Conservation (phyloP, 37 sponge, comb jelly and placozoan species). For the Oopsacas minuta region DNA sequence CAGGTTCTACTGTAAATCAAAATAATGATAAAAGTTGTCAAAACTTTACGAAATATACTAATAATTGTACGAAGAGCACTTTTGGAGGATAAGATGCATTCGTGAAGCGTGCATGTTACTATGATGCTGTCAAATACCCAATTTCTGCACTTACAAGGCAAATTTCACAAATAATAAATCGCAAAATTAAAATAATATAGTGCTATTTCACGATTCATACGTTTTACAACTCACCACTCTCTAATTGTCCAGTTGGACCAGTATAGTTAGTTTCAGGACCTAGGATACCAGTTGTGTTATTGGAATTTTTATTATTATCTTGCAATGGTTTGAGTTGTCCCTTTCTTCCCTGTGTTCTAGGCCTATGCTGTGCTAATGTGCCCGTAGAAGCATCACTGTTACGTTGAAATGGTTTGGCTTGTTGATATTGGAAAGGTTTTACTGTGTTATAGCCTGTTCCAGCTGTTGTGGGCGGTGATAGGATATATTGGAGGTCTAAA, state of each 20-base stretch:
- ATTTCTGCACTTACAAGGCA: too few relatives aligned
- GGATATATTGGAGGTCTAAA: background rate
- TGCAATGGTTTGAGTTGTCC: background rate
- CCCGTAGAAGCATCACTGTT: background rate
- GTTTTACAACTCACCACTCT: background rate
- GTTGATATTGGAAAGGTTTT: slow-evolving; percentile 13
- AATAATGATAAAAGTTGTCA: too few relatives aligned
- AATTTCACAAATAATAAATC: too few relatives aligned
- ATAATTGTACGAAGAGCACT: too few relatives aligned
- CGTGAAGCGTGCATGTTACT: too few relatives aligned
- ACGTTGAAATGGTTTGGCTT: background rate
- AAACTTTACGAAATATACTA: too few relatives aligned
- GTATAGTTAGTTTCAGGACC: background rate
- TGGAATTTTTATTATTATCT: background rate
- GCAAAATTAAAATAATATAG: too few relatives aligned
- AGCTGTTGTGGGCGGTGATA: background rate
- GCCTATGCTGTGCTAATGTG: background rate
- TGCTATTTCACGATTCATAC: too few relatives aligned
- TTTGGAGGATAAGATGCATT: too few relatives aligned
- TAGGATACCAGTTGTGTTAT: background rate
- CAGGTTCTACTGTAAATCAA: background rate
- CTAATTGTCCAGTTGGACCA: background rate
- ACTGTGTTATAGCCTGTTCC: background rate
- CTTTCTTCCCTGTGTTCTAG: background rate
- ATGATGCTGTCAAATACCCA: too few relatives aligned